Evolutionary conservation across 1,140 invertebrate species (phyloP), one percentile per base, ranked within the genome.

Genomic region (Stratiolaelaps scimitus): DNA sequence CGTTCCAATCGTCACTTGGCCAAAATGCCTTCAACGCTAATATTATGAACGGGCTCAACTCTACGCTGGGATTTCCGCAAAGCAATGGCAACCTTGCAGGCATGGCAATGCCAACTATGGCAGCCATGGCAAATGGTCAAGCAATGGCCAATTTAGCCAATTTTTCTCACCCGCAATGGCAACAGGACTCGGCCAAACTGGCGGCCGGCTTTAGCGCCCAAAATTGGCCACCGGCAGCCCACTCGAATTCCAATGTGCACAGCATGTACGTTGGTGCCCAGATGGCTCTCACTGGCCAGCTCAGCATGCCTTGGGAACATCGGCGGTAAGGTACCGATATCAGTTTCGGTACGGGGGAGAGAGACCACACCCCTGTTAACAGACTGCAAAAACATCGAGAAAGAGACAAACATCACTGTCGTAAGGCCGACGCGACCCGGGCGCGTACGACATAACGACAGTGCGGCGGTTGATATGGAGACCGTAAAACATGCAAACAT

Each of bases 81-180:
- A 60, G 53, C 53, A 60, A 60, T 23, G 53, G 53, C 4, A 60
- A 60, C 20, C 53, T 60, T 15, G 53, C 53, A 26, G 34, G 26
- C 17, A 60, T 60, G 53, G 53, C 53, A 1, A 60, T 60, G 53
- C 53, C 53, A 15, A 40, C 34, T 10, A 40, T 40, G 34, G 34
- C 34, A 34, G 53, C 53, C 34, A 60, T 60, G 53, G 53, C 26
- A 20, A 40, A 40, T 40, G 53, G 53, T 60, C 53, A 60, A 23
- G 53, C 53, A 15, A 60, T 60, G 53, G 53, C 53, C 53, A 60
- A 60, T 60, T 23, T 60, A 15, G 53, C 53, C 26, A 60, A 60
- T 26, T 60, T 60, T 34, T 60, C 53, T 26, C 53, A 60, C 26
- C 26, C 34, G 53, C 53, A 60, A 34, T 60, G 53, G 53, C 26